phyloP scores from a whole-genome alignment of 1,140 invertebrate species.

The Dreissena polymorpha region DNA sequence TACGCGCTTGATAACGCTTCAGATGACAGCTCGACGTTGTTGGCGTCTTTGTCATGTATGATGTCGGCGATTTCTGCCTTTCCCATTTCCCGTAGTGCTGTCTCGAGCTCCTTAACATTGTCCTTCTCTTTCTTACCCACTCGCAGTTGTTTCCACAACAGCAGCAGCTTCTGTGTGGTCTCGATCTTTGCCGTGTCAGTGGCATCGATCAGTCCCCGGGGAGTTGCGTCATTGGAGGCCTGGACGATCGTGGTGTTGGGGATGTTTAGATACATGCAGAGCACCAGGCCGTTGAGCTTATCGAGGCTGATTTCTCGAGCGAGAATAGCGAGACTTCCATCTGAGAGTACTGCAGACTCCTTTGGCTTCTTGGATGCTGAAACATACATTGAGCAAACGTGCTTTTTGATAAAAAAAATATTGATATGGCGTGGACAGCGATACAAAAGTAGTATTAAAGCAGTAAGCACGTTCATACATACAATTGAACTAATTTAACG shows the following conservation, averaged over 20 bases:
- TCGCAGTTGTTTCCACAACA: slow-evolving; percentile 41
- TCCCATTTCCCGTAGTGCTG: slow-evolving; percentile 53
- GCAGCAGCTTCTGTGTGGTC: slow-evolving; percentile 38
- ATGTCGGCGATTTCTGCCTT: slow-evolving; percentile 52
- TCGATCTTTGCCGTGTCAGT: slow-evolving; percentile 32
- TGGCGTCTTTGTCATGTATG: slow-evolving; percentile 45
- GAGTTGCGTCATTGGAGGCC: slow-evolving; percentile 22
- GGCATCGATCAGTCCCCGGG: slow-evolving; percentile 12
- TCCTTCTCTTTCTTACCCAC: slow-evolving; percentile 48
- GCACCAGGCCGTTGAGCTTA: slow-evolving; percentile 38
- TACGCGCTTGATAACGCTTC: slow-evolving; percentile 19
- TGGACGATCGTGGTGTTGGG: slow-evolving; percentile 53
- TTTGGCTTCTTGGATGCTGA: slow-evolving; percentile 36
- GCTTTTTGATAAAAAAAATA: too few species aligned
- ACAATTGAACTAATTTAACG: too few species aligned
- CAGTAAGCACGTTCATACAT: too few species aligned
- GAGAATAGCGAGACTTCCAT: slow-evolving; percentile 45
- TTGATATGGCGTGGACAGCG: too few species aligned
- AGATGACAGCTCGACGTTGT: slow-evolving; percentile 41
- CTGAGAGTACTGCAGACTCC: slow-evolving; percentile 41
- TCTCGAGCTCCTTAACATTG: slow-evolving; percentile 55
- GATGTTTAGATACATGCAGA: slow-evolving; percentile 54
- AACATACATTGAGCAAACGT: neutral
- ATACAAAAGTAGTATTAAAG: too few species aligned
- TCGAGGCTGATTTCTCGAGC: slow-evolving; percentile 37